Conservation (phyloP, 2,888 invertebrate genomes). For the Artemia sp. region DNA sequence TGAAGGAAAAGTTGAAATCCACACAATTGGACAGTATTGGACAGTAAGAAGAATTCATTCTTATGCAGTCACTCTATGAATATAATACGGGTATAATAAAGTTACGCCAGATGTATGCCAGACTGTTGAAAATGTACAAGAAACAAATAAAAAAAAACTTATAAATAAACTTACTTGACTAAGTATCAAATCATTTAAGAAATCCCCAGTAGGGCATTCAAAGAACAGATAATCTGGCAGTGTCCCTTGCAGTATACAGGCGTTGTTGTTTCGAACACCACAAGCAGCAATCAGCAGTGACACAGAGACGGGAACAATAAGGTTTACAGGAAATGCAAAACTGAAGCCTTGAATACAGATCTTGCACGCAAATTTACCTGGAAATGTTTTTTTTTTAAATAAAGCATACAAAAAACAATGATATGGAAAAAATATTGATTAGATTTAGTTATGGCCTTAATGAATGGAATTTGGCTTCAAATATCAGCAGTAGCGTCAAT, state of each 20-base stretch:
- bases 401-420: no score
- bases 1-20: no score
- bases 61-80: no score
- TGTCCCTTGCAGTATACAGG: slow-evolving; percentile 68
- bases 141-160: slow-evolving; percentile 7
- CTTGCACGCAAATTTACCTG: slow-evolving; percentile 83
- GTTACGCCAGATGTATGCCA: slow-evolving; percentile 18
- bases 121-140: no score
- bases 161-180: slow-evolving; percentile 39
- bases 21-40: no score
- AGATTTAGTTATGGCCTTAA: no score
- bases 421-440: no score
- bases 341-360: slow-evolving; percentile 93
- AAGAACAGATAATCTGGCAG: slow-evolving; percentile 81
- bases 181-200: slow-evolving; percentile 62
- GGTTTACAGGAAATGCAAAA: slow-evolving; percentile 85
- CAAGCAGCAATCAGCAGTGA: slow-evolving; percentile 72
- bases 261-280: slow-evolving; percentile 65
- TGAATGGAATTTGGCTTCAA: no score
- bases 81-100: neutral
- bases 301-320: slow-evolving; percentile 76
- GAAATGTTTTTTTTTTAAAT: slow-evolving; percentile 19
- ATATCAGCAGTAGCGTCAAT: no score
- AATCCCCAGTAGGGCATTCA: slow-evolving; percentile 64
- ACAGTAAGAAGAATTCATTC: no score